Percentiles rank a stretch among this genome's conserved stretches.
phyloP scores from a whole-genome alignment of 2,797 vertebrate genomes.

The Tadarida brasiliensis region DNA sequence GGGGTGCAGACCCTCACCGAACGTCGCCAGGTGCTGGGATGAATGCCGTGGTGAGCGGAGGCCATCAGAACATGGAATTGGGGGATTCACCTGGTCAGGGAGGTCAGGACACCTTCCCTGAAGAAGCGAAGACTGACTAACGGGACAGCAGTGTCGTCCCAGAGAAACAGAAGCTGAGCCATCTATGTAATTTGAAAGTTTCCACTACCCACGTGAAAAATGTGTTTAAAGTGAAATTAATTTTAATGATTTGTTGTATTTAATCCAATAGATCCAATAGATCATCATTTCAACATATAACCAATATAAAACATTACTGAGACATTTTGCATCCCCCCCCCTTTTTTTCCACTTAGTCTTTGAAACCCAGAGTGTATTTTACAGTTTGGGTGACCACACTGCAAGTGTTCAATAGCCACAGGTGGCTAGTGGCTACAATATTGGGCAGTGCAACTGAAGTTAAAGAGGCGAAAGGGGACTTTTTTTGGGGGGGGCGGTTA shows the following conservation, averaged over 20 bases:
- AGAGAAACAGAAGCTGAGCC: not conserved
- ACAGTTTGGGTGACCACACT: not conserved
- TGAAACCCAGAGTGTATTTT: not conserved
- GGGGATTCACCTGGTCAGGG: not conserved
- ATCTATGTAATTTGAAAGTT: not conserved
- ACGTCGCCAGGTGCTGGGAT: rapidly evolving
- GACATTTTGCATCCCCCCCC: not conserved
- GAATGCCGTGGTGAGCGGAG: rapidly evolving
- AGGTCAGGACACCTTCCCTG: not conserved
- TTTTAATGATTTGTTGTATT: not conserved
- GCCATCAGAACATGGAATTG: not conserved
- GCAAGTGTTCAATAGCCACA: not conserved
- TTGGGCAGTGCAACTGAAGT: not conserved
- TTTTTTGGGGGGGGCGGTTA: not conserved
- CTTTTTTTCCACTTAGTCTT: not conserved
- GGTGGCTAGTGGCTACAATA: not conserved
- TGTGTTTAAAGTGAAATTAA: not conserved
- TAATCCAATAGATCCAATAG: not conserved
- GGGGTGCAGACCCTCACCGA: not conserved
- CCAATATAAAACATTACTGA: not conserved
- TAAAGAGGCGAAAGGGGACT: not conserved
- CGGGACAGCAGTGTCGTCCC: not conserved
- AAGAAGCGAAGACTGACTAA: not conserved
- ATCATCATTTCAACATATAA: not conserved
- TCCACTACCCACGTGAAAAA: not conserved